A percentile compares a stretch with the other conserved stretches of the same genome.
Conservation (phyloP, 2,113 vertebrate genomes). For the Forbesichthys agassizii region DNA sequence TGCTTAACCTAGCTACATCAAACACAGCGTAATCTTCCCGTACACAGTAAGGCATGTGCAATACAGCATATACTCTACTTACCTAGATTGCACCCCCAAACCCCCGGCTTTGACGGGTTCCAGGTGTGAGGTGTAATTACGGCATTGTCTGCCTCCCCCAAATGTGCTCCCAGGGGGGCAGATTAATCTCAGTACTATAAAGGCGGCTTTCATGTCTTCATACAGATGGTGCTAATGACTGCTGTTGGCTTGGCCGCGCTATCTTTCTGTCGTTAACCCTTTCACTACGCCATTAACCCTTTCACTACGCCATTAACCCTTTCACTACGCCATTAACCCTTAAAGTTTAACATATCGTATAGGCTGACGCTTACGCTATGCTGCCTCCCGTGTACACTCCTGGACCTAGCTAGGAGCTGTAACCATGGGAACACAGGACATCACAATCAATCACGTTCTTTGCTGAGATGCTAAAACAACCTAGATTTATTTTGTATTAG, state of each 20-base stretch:
- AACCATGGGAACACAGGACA: too few relatives aligned
- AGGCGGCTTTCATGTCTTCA: slow-evolving; percentile 45
- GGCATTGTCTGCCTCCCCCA: not conserved
- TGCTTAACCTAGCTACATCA: not conserved
- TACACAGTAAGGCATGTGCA: not conserved
- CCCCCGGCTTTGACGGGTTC: slow-evolving; percentile 18
- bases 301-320: not conserved
- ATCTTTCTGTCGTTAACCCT: slow-evolving; percentile 46
- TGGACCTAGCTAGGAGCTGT: too few relatives aligned
- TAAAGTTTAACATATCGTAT: too few relatives aligned
- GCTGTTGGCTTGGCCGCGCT: slow-evolving; percentile 8
- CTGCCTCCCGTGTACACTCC: too few relatives aligned
- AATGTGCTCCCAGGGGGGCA: slow-evolving; percentile 15
- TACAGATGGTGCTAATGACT: slow-evolving; percentile 58
- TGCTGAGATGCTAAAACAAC: too few relatives aligned
- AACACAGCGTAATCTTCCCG: not conserved
- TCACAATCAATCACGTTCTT: too few relatives aligned
- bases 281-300: not conserved
- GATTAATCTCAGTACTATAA: slow-evolving; percentile 32
- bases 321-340: not conserved
- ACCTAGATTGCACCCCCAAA: not conserved
- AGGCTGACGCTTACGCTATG: too few relatives aligned
- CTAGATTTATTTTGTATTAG: too few relatives aligned
- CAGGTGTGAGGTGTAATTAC: slow-evolving; percentile 36
- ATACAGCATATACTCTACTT: not conserved